Evolutionary conservation across 1,140 invertebrate species (phyloP).

Genomic region (Anastatus disparis): DNA sequence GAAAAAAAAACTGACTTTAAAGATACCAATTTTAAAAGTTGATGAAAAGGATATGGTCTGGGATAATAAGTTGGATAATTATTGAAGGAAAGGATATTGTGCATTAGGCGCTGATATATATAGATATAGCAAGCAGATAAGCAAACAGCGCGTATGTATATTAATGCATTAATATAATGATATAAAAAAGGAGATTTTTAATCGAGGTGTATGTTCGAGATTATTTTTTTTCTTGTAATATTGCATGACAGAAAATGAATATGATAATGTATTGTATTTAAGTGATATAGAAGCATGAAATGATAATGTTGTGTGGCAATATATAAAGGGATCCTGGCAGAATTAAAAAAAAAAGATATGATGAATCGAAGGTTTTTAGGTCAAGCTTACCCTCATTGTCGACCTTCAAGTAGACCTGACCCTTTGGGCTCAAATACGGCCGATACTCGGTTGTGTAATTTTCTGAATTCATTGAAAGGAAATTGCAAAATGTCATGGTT

Average conservation of each 20-base stretch:
- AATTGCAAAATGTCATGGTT: slow-evolving; percentile 46
- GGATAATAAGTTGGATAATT: too few species aligned
- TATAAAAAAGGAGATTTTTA: neutral
- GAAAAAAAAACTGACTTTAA: too few species aligned
- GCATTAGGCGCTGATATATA: neutral
- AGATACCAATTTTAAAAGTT: too few species aligned
- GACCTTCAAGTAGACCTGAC: slow-evolving; percentile 82
- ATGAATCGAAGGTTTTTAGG: slow-evolving; percentile 58
- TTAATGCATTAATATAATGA: slow-evolving; percentile 37
- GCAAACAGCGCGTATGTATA: slow-evolving; percentile 51
- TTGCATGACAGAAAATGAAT: slow-evolving; percentile 10
- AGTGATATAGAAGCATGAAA: slow-evolving; percentile 30
- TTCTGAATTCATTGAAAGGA: slow-evolving; percentile 68
- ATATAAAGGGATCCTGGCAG: slow-evolving; percentile 58
- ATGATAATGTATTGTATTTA: neutral
- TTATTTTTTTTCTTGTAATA: slow-evolving; percentile 19
- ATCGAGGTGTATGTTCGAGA: neutral
- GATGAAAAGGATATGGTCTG: too few species aligned
- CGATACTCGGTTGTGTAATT: slow-evolving; percentile 72
- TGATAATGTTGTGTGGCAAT: slow-evolving; percentile 18
- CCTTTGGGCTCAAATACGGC: slow-evolving; percentile 77
- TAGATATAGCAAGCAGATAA: slow-evolving; percentile 57
- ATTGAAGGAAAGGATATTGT: neutral
- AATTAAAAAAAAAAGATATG: too few species aligned
- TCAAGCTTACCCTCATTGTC: slow-evolving; percentile 80